Conservation (phyloP, 2,888 invertebrate species). For the Kuschelorhynchus macadamiae region DNA sequence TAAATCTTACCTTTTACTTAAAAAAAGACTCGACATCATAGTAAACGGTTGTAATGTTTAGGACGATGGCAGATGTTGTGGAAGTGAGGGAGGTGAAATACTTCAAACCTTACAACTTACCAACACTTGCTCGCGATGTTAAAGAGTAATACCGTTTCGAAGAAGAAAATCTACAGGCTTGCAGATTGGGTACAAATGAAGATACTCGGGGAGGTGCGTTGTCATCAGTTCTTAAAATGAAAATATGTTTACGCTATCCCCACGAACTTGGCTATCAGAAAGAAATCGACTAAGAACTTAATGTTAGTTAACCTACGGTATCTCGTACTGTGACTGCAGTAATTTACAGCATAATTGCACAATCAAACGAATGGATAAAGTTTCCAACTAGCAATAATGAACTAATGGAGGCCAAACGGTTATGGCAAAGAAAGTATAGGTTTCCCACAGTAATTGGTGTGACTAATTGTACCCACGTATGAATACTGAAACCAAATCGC, state of each 20-base stretch:
- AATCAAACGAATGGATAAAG: too few species aligned
- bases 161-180: conserved; percentile 21
- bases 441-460: conserved; percentile 13
- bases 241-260: conserved; percentile 10
- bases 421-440: conserved; percentile 15
- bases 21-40: too few species aligned
- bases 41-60: too few species aligned
- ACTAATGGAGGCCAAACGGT: neutral
- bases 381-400: too few species aligned
- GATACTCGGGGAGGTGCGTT: conserved; percentile 30
- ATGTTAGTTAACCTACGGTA: conserved; percentile 60
- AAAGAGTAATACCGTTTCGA: conserved; percentile 14
- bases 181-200: conserved; percentile 2
- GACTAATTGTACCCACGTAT: conserved; percentile 7
- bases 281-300: conserved; percentile 22
- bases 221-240: conserved; percentile 3
- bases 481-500: conserved; percentile 8
- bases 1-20: conserved; percentile 1
- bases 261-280: conserved; percentile 24
- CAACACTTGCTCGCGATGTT: conserved; percentile 3
- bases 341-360: conserved; percentile 37
- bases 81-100: neutral
- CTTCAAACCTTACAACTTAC: neutral
- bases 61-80: conserved; percentile 44
- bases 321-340: conserved; percentile 69